Conservation (phyloP, 2,797 vertebrate genomes). For the Melanotaenia maccullochi region DNA sequence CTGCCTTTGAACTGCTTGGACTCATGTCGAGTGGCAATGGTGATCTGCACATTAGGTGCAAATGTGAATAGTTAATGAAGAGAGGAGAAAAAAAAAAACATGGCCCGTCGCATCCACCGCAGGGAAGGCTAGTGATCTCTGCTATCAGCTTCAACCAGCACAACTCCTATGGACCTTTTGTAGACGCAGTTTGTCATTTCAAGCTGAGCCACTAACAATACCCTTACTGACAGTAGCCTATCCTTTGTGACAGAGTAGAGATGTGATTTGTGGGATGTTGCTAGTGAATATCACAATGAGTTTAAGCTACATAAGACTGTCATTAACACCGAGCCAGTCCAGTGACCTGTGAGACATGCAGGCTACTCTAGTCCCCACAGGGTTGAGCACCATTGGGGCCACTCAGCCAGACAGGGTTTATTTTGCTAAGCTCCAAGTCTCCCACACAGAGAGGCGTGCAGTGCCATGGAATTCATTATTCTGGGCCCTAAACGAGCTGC, state of each 20-base stretch:
- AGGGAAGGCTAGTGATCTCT: constrained; percentile 69
- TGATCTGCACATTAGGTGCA: constrained; percentile 80
- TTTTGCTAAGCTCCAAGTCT: constrained; percentile 78
- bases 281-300: constrained; percentile 46
- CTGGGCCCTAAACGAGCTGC: constrained; percentile 52
- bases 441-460: constrained; percentile 65
- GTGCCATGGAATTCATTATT: constrained; percentile 76
- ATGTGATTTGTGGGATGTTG: constrained; percentile 58
- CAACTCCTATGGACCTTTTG: constrained; percentile 55
- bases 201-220: constrained; percentile 69
- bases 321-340: constrained; percentile 49
- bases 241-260: constrained; percentile 48
- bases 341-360: constrained; percentile 69
- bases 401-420: constrained; percentile 77
- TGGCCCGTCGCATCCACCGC: constrained; percentile 67
- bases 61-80: constrained; percentile 82
- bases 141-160: constrained; percentile 76
- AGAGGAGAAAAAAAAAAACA: constrained; percentile 60
- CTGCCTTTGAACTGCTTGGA: constrained; percentile 74
- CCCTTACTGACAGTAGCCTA: constrained; percentile 46
- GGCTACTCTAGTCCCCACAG: constrained; percentile 53
- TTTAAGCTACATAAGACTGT: constrained; percentile 64
- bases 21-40: constrained; percentile 74
- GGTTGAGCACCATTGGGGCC: constrained; percentile 64
- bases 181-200: constrained; percentile 66